phyloP scores from a whole-genome alignment of 2,797 vertebrate species.

The Chelon auratus region DNA sequence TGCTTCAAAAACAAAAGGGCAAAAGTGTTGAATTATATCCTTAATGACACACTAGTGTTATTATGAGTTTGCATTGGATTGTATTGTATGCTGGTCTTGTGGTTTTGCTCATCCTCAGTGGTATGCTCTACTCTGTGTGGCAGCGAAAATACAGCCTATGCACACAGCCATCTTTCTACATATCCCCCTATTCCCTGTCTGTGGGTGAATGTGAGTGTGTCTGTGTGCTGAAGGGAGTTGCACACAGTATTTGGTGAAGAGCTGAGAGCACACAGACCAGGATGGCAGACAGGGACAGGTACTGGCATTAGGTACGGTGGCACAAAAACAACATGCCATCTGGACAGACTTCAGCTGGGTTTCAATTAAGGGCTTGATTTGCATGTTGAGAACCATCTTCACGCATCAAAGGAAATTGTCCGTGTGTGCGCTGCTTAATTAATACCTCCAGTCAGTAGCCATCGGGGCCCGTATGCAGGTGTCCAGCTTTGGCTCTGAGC shows the following conservation, averaged over 20 bases:
- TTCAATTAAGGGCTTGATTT: conserved; percentile 78
- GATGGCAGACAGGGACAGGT: conserved; percentile 65
- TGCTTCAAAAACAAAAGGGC: conserved; percentile 5
- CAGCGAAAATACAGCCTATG: conserved; percentile 3
- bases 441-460: conserved; percentile 68
- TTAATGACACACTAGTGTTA: background rate
- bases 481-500: conserved; percentile 53
- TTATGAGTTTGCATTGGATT: conserved; percentile 3
- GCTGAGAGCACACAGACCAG: conserved; percentile 47
- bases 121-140: background rate
- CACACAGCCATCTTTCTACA: conserved; percentile 14
- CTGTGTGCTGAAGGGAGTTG: conserved; percentile 11
- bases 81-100: conserved; percentile 12
- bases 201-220: background rate
- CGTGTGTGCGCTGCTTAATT: conserved; percentile 65
- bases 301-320: conserved; percentile 66
- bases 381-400: conserved; percentile 71
- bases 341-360: conserved; percentile 72
- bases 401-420: conserved; percentile 71
- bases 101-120: conserved; percentile 12
- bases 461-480: conserved; percentile 47
- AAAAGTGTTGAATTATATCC: conserved; percentile 10
- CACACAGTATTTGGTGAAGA: conserved; percentile 38
- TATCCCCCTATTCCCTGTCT: conserved; percentile 9
- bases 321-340: conserved; percentile 74